Conservation (phyloP, 2,888 invertebrate genomes). For the Harpalus rufipes region DNA sequence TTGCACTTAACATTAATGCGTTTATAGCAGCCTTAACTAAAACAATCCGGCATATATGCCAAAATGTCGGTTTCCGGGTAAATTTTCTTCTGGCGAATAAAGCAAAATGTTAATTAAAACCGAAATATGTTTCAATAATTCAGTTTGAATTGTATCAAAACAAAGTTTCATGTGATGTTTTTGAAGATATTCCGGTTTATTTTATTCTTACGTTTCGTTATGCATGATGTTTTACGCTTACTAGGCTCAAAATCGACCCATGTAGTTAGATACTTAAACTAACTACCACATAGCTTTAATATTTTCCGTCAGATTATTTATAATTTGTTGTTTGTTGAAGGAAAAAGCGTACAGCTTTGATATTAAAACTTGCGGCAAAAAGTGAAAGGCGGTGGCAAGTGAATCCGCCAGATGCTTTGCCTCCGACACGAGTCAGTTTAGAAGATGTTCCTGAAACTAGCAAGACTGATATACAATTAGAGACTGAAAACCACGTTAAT, state of each 20-base stretch:
- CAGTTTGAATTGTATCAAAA: constrained; percentile 47
- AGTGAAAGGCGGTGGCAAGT: constrained; percentile 13
- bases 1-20: constrained; percentile 10
- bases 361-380: constrained; percentile 32
- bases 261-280: constrained; percentile 28
- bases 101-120: constrained; percentile 38
- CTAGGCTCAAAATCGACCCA: constrained; percentile 37
- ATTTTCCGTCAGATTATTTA: constrained; percentile 25
- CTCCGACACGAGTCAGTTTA: constrained; percentile 26
- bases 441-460: constrained; percentile 43
- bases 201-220: constrained; percentile 23
- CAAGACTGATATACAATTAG: constrained; percentile 46
- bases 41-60: constrained; percentile 32
- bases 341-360: neutral
- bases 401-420: constrained; percentile 16
- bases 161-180: constrained; percentile 42
- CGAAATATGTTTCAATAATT: constrained; percentile 39
- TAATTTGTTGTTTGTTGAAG: constrained; percentile 35
- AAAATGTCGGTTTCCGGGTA: constrained; percentile 39
- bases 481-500: constrained; percentile 41
- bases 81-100: constrained; percentile 27
- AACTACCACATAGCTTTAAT: constrained; percentile 46
- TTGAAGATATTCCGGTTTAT: constrained; percentile 39
- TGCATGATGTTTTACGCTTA: constrained; percentile 10
- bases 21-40: constrained; percentile 27